Evolutionary conservation across 2,888 invertebrate genomes (phyloP), one percentile per base, ranked within the genome.

Genomic region (Cosmia pyralina): DNA sequence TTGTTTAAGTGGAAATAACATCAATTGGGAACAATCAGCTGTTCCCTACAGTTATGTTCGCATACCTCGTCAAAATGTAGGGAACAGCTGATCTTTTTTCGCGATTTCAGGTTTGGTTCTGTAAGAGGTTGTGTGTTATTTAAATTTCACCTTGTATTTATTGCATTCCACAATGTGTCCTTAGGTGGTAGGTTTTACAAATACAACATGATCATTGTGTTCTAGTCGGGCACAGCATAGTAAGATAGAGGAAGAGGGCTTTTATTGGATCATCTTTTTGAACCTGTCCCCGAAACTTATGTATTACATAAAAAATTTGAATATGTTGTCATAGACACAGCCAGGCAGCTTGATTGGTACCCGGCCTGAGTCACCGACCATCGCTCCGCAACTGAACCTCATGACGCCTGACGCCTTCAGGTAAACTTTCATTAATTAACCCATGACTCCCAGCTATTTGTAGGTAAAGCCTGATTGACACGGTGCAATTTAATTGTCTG

Each of bases 371-470:
- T 96, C 96, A 0, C 95, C 96, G 4, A 68, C 92, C 2, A 48
- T 87, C 19, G 85, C 89, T 75, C 95, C 88, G 84, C 96, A 85
- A 87, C 93, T 98, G 41, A 98, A 97, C 88, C 96, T 98, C 44
- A 98, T 98, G 97, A 98, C 98, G 0, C 98, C 99, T 0, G 98
- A 98, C 89, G 98, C 98, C 28, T 99, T 99, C 96, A 84, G 97
- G 97, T 88, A 93, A 48, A 34, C 5, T 6, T 58, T 28, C 2
- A n/a, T 48, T 48, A 28, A n/a, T 53, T 15, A 53, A 53, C 28
- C 15, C 19, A n/a, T 15, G 34, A 34, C 0, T 7, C 5, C 48
- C 0, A 19, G 10, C 15, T 34, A n/a, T 19, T 48, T 63, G 4
- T 63, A 28, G 46, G 7, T 62, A 46, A 63, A 28, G 2, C 4